These are phyloP conservation scores for Stomatorhinus ivindoensis DNA, from an alignment of 2,113 vertebrate species.

Conservation along the genomic window DNA sequence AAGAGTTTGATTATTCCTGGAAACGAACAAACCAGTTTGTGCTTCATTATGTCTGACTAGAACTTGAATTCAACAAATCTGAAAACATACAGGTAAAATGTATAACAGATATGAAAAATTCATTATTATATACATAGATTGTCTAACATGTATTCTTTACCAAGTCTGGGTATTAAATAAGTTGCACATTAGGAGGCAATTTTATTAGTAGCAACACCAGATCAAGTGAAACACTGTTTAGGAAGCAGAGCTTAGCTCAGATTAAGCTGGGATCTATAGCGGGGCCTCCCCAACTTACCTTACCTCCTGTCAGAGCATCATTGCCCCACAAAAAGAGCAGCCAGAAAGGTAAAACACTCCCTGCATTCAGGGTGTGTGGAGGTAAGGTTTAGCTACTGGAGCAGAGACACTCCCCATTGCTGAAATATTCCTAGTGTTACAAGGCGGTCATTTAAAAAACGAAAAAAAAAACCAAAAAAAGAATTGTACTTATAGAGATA, in stretches of 20 bases:
- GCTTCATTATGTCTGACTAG: background rate
- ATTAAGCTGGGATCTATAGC: background rate
- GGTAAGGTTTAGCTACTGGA: background rate
- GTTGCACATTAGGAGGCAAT: background rate
- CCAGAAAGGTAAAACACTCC: slow-evolving; percentile 14
- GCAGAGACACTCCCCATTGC: background rate
- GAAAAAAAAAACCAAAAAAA: too few species aligned
- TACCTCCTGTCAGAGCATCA: slow-evolving; percentile 5
- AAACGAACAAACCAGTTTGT: background rate
- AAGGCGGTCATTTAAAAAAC: background rate
- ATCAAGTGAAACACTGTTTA: slow-evolving; percentile 6
- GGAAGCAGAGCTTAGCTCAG: background rate
- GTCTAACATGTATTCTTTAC: background rate
- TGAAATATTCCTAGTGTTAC: background rate
- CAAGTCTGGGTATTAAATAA: background rate
- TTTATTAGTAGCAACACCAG: slow-evolving; percentile 5
- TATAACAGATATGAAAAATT: background rate
- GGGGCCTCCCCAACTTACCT: background rate
- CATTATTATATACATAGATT: background rate
- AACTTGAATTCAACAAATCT: background rate
- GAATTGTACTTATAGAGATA: background rate
- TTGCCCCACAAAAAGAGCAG: background rate
- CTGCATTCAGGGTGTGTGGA: background rate
- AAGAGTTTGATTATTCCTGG: background rate
- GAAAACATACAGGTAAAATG: background rate